These are phyloP conservation scores for Pipra filicauda DNA, from an alignment of 2,113 vertebrate species.

Conservation along the genomic window DNA sequence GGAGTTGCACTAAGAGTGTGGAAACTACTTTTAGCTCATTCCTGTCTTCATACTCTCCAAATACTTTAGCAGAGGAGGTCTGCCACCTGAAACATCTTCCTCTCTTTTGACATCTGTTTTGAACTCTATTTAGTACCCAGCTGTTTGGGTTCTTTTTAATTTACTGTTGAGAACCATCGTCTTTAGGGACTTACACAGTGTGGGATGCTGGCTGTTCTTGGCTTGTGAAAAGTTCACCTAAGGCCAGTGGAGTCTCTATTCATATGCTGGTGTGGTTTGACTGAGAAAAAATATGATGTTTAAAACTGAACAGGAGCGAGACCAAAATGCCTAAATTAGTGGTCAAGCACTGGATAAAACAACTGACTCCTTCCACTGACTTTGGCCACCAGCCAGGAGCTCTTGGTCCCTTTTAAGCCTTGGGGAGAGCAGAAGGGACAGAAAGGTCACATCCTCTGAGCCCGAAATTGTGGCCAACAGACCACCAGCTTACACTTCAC, in stretches of 20 bases:
- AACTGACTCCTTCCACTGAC: neutral
- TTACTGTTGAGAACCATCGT: neutral
- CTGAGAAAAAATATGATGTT: neutral
- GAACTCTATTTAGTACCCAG: neutral
- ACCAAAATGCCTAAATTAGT: neutral
- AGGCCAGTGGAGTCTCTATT: neutral
- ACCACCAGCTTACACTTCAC: neutral
- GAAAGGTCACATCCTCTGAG: neutral
- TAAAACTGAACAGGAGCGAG: neutral
- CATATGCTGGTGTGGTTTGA: neutral
- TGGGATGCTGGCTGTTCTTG: neutral
- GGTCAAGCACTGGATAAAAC: neutral
- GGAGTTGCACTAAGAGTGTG: neutral
- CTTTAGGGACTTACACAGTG: neutral
- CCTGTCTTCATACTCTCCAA: neutral
- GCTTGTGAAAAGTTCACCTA: neutral
- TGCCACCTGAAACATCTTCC: neutral
- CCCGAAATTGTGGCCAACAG: accelerated
- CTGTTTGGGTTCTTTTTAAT: neutral
- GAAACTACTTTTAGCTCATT: neutral
- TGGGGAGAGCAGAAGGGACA: neutral
- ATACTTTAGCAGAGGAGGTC: neutral
- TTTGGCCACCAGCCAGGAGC: neutral
- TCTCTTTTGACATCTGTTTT: neutral
- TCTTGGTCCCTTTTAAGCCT: neutral